Conservation (phyloP, 2,797 vertebrate genomes). For the Sebastes wilsoni region DNA sequence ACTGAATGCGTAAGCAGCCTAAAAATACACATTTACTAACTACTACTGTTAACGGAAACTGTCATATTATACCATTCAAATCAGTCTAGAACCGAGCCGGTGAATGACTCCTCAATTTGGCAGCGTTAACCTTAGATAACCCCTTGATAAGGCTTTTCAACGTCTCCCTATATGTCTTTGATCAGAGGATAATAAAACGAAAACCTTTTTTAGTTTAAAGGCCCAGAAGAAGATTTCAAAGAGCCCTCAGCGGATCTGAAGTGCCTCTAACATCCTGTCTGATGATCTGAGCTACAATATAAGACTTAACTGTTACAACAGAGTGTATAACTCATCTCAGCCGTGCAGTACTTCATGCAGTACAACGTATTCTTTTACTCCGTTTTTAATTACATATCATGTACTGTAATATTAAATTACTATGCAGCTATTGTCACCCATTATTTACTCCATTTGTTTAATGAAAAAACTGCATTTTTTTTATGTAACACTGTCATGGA, state of each 20-base stretch:
- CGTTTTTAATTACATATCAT: slow-evolving; percentile 3
- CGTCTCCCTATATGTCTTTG: background rate
- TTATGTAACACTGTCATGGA: background rate
- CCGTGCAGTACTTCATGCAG: background rate
- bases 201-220: background rate
- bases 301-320: background rate
- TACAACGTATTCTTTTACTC: background rate
- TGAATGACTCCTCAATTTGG: background rate
- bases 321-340: background rate
- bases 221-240: background rate
- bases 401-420: background rate
- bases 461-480: background rate
- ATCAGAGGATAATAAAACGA: background rate
- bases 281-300: background rate
- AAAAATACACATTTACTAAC: too few relatives aligned
- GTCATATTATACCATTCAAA: too few relatives aligned
- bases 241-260: background rate
- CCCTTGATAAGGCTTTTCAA: too few relatives aligned
- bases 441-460: slow-evolving; percentile 8
- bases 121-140: background rate
- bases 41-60: rapidly evolving
- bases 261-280: background rate
- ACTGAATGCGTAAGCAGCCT: too few relatives aligned
- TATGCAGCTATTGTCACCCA: background rate
- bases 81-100: too few relatives aligned